A percentile compares a stretch with the other conserved stretches of the same genome.
These are phyloP conservation scores for Labeo rohita DNA, from an alignment of 2,113 vertebrate genomes.

Conservation along the genomic window DNA sequence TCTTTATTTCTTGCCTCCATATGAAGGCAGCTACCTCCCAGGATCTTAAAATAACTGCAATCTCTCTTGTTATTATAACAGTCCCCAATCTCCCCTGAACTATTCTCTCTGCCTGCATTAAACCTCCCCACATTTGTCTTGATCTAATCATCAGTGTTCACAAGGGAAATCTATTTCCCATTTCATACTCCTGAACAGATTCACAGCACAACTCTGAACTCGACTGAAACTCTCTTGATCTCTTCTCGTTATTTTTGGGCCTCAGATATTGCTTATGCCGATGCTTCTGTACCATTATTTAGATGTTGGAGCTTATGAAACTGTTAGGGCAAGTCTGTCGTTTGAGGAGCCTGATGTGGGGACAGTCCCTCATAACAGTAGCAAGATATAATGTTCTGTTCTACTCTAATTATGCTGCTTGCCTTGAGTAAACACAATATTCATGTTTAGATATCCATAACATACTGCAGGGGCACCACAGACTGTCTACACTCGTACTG, in stretches of 20 bases:
- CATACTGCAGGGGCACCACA: too few relatives aligned
- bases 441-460: too few relatives aligned
- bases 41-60: slow-evolving; percentile 14
- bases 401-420: not conserved
- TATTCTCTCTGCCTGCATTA: not conserved
- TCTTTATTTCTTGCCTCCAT: not conserved
- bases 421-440: not conserved
- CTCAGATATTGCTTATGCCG: not conserved
- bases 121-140: slow-evolving; percentile 8
- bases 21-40: not conserved
- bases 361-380: not conserved
- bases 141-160: slow-evolving; percentile 9
- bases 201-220: not conserved
- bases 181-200: slow-evolving; percentile 2
- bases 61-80: slow-evolving; percentile 14
- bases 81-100: not conserved
- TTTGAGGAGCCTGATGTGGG: not conserved
- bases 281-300: not conserved
- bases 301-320: not conserved
- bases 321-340: not conserved
- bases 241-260: not conserved
- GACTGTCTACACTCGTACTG: too few relatives aligned
- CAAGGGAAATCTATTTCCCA: slow-evolving; percentile 13
- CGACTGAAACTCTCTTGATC: not conserved
- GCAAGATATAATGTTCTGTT: not conserved